Evolutionary conservation across 2,113 vertebrate genomes (phyloP).

Genomic region (Neogobius melanostomus): DNA sequence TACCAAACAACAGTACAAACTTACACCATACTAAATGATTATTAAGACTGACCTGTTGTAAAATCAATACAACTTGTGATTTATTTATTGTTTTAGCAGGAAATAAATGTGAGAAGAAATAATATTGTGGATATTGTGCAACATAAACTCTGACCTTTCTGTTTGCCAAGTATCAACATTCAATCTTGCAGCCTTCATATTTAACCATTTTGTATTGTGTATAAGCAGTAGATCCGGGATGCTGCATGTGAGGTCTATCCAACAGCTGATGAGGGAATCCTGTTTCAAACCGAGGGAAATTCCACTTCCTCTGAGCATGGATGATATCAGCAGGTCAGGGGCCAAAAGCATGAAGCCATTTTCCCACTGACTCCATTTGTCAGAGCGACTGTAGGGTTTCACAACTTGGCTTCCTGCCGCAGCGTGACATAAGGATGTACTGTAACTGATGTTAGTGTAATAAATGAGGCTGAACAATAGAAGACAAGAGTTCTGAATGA

Average conservation of each 20-base stretch:
- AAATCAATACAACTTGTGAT: too few relatives aligned
- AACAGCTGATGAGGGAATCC: slow-evolving; percentile 3
- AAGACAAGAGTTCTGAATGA: too few relatives aligned
- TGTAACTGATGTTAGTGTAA: neutral
- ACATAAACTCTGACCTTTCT: too few relatives aligned
- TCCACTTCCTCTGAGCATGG: slow-evolving; percentile 1
- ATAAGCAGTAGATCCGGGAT: neutral
- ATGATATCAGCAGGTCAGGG: neutral
- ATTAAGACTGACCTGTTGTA: too few relatives aligned
- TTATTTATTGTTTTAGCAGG: too few relatives aligned
- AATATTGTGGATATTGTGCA: too few relatives aligned
- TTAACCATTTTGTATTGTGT: neutral
- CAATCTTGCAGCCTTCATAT: neutral
- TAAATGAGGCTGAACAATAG: neutral
- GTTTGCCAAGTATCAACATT: neutral
- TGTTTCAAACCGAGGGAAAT: neutral
- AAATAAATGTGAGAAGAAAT: too few relatives aligned
- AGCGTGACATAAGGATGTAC: neutral
- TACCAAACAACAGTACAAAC: too few relatives aligned
- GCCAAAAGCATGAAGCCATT: neutral
- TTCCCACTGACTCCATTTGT: neutral
- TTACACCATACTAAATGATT: too few relatives aligned
- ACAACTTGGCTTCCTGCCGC: neutral
- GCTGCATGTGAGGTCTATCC: neutral
- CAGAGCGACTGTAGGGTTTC: neutral